A percentile compares a stretch with the other conserved stretches of the same genome.
Conservation (phyloP, 2,888 invertebrate genomes). For the Phyllotreta cruciferae region DNA sequence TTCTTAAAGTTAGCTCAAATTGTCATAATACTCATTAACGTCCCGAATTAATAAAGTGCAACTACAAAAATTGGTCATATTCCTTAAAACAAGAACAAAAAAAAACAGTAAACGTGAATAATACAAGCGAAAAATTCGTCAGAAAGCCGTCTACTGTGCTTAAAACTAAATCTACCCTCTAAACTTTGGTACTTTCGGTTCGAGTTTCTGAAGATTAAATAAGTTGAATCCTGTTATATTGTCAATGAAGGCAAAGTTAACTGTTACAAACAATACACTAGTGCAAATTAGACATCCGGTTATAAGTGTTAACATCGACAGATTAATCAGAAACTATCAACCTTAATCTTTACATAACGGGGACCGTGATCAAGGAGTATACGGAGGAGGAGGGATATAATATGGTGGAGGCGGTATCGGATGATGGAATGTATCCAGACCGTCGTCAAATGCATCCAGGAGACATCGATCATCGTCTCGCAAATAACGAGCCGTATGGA, state of each 20-base stretch:
- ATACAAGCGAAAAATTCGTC: slow-evolving; percentile 3
- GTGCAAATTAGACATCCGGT: background rate
- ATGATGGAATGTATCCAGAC: slow-evolving; percentile 65
- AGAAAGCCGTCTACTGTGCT: slow-evolving; percentile 25
- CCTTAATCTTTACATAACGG: slow-evolving; percentile 14
- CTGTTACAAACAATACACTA: too few relatives aligned
- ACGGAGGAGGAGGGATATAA: slow-evolving; percentile 65
- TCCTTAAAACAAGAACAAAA: slow-evolving; percentile 8
- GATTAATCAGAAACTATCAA: background rate
- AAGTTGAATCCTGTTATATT: slow-evolving; percentile 5
- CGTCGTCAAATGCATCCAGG: slow-evolving; percentile 69
- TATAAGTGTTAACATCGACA: slow-evolving; percentile 4
- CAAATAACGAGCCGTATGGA: slow-evolving; percentile 62
- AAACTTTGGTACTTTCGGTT: slow-evolving; percentile 30
- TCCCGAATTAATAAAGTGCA: too few relatives aligned
- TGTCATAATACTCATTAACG: slow-evolving; percentile 1
- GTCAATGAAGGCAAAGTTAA: slow-evolving; percentile 4
- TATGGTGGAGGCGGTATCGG: slow-evolving; percentile 65
- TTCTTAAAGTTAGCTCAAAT: background rate
- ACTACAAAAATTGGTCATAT: slow-evolving; percentile 11
- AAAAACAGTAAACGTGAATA: background rate
- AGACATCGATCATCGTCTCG: slow-evolving; percentile 63
- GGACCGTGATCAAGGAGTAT: slow-evolving; percentile 61
- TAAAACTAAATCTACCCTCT: slow-evolving; percentile 15
- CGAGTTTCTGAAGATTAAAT: slow-evolving; percentile 9